These are phyloP conservation scores for Chrysomela aeneicollis DNA, from an alignment of 2,888 invertebrate species.

Conservation along the genomic window DNA sequence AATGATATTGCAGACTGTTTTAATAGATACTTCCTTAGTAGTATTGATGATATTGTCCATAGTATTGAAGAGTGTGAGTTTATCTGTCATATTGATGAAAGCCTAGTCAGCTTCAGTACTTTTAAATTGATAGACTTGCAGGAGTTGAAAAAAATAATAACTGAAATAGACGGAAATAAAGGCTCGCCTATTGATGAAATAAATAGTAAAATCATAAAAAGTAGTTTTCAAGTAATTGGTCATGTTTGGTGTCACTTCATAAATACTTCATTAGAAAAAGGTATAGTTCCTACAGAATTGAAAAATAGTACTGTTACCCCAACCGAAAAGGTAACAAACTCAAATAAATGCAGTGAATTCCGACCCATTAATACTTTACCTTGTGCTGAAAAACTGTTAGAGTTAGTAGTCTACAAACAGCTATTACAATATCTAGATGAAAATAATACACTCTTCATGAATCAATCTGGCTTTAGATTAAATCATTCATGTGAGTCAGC, in stretches of 20 bases:
- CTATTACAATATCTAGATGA: slow-evolving; percentile 2
- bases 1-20: slow-evolving; percentile 5
- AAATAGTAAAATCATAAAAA: slow-evolving; percentile 5
- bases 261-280: slow-evolving; percentile 13
- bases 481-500: neutral
- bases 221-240: slow-evolving; percentile 4
- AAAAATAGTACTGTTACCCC: slow-evolving; percentile 11
- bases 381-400: slow-evolving; percentile 9
- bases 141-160: slow-evolving; percentile 13
- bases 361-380: slow-evolving; percentile 2
- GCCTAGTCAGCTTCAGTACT: neutral
- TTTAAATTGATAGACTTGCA: neutral
- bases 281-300: slow-evolving; percentile 10
- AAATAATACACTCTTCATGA: neutral
- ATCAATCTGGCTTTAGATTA: neutral
- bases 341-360: neutral
- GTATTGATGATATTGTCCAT: neutral
- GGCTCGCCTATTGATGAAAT: slow-evolving; percentile 4
- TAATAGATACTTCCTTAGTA: slow-evolving; percentile 5
- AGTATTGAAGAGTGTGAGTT: slow-evolving; percentile 5
- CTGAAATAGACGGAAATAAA: slow-evolving; percentile 10
- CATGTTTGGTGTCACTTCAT: slow-evolving; percentile 5
- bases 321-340: neutral
- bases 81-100: neutral
- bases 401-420: slow-evolving; percentile 8